These are phyloP conservation scores for Alectura lathami DNA, from an alignment of 2,113 vertebrate genomes.

Conservation along the genomic window DNA sequence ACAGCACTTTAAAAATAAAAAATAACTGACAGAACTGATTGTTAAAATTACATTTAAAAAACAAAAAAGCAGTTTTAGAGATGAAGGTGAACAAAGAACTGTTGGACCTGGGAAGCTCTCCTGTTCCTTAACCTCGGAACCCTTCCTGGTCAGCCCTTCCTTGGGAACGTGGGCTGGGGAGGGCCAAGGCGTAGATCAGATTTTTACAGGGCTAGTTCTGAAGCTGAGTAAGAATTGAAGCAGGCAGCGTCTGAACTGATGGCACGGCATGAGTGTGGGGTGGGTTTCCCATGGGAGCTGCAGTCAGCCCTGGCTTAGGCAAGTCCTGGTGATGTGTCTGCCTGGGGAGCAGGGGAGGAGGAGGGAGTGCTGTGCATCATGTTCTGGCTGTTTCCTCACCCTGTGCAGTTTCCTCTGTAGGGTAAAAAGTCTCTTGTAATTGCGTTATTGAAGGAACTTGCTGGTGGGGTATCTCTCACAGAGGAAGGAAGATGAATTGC, in stretches of 20 bases:
- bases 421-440: accelerated
- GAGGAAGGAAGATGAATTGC: background rate
- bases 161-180: background rate
- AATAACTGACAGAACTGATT: background rate
- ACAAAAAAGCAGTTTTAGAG: no score
- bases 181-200: accelerated
- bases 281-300: background rate
- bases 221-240: accelerated
- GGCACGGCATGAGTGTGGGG: background rate
- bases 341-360: background rate
- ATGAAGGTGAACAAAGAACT: accelerated
- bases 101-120: background rate
- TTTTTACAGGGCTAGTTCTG: accelerated
- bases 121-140: background rate
- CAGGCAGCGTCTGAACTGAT: background rate
- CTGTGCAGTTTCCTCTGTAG: background rate
- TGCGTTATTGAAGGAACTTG: background rate
- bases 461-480: background rate
- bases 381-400: background rate
- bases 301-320: accelerated
- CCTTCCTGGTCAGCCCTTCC: background rate
- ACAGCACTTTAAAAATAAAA: background rate
- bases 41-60: background rate
- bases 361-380: accelerated
- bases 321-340: accelerated